These are phyloP conservation scores for Atopsyche davidsoni DNA, from an alignment of 1,140 invertebrate genomes.

Conservation along the genomic window DNA sequence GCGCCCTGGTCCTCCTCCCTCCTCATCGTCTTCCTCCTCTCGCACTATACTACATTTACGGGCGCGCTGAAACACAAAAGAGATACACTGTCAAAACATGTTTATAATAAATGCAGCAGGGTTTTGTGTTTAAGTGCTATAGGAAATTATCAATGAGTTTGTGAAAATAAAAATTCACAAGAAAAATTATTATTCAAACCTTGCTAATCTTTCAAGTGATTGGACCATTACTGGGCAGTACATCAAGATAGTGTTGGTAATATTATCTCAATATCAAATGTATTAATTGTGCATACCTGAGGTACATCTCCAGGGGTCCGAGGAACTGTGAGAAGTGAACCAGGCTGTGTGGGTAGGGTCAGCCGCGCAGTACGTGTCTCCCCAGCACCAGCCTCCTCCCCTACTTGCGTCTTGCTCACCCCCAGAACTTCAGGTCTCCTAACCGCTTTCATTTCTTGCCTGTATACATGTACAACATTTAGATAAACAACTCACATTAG, in stretches of 20 bases:
- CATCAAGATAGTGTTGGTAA: no score
- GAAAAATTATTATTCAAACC: no score
- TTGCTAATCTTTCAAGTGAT: no score
- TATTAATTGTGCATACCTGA: no score
- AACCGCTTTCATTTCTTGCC: constrained; percentile 19
- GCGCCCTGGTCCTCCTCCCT: constrained; percentile 49
- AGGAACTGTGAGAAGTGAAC: constrained; percentile 50
- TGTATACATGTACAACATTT: constrained; percentile 7
- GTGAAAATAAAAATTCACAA: no score
- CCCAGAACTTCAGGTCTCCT: constrained; percentile 39
- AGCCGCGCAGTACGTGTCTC: constrained; percentile 35
- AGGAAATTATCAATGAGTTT: no score
- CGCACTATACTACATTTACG: constrained; percentile 85
- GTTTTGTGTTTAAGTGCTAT: no score
- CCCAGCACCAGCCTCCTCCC: background rate
- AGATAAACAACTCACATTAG: background rate
- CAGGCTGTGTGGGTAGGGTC: constrained; percentile 36
- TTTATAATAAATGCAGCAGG: background rate
- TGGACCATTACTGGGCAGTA: no score
- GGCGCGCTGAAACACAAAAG: constrained; percentile 47
- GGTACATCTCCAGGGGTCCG: constrained; percentile 53
- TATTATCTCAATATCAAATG: no score
- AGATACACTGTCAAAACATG: background rate
- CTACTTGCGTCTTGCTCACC: constrained; percentile 20
- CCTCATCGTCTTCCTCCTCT: constrained; percentile 78